Base-by-base conservation (phyloP, 2,888 invertebrate genomes). In the Masnerella sp. region DNA sequence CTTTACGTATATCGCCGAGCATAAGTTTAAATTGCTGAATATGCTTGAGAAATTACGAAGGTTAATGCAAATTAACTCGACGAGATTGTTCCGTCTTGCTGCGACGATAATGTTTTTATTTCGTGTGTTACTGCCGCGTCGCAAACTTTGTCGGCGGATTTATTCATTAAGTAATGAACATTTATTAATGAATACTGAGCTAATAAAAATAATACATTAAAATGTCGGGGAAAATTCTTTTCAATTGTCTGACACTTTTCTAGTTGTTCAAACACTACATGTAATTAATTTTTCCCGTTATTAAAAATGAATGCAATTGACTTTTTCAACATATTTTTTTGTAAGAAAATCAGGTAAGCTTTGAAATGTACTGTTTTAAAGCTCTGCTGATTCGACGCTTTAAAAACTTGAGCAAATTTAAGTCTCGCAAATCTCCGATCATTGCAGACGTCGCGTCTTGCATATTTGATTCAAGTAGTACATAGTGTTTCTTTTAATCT, bases 11-110 rank as follows among this genome's bases (percentile, higher is more conserved):
- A 51, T 62, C 51, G 34, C 22, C 32, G 5, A 51, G 62, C 32
- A 51, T 42, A 62, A 62, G 51, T 42, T 62, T 30, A 51, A 62
- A 51, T 51, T 51, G 14, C 51, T 32, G 51, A 62, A 62, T 62
- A 62, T 62, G 62, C 62, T 62, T 62, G 62, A 51, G 62, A 62
- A 42, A 62, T 62, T 62, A 51, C 51, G 40, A 40, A 62, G 51
- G 62, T 42, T 51, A 62, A 62, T 62, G 42, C 38, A 51, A 38
- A 62, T 62, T 62, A 62, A 62, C 62, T 62, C 51, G 51, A 32
- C 34, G 42, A 51, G 51, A 62, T 62, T 62, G 51, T 62, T 62
- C 51, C 62, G 42, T 51, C 62, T 51, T 51, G 62, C 61, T 49
- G n/a, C n/a, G 49, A 61, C 42, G 45, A 62, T 51, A 32, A 43